Evolutionary conservation across 1,140 invertebrate species (phyloP), one percentile per base, ranked within the genome.

Genomic region (Monochamus saltuarius): DNA sequence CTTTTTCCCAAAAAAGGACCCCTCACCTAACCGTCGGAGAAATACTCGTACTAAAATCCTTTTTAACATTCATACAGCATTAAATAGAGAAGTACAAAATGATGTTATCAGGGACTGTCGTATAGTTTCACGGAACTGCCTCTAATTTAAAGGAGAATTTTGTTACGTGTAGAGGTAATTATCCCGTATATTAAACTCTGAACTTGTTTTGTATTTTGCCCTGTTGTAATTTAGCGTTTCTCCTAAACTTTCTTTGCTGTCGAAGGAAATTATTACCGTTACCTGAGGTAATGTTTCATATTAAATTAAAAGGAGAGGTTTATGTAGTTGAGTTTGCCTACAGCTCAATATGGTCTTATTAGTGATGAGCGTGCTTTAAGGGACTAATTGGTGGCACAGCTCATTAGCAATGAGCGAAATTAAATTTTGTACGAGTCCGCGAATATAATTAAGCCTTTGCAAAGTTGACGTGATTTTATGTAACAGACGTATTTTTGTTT

Each of bases 61-160:
- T 62, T 56, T 61, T 56, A 64, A 64, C 53, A 64, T 55, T 61
- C 43, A 46, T 56, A 51, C 47, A 42, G 42, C 53, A 61, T 59
- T 64, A 64, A 55, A 56, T 61, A 56, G 39, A 57, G 53, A 53
- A 61, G 49, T 58, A 61, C 56, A 57, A 55, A 56, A 39, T 37
- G 54, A 60, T 64, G 50, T 64, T 56, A 61, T 56, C 49, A 57
- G 45, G 42, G 40, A 58, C 34, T 37, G 56, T 51, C 56, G 56
- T 22, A 45, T 45, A 43, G 56, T 64, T 64, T 60, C 62, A 64
- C 52, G 62, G 57, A 64, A 60, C 56, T 59, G 51, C 56, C 51
- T 56, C 56, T 64, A 64, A 64, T 64, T 64, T 55, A 45, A 61
- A 64, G 54, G 58, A 51, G 52, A 61, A 56, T 64, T 60, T 47